phyloP scores from a whole-genome alignment of 2,113 vertebrate species.

The Thunnus thynnus region DNA sequence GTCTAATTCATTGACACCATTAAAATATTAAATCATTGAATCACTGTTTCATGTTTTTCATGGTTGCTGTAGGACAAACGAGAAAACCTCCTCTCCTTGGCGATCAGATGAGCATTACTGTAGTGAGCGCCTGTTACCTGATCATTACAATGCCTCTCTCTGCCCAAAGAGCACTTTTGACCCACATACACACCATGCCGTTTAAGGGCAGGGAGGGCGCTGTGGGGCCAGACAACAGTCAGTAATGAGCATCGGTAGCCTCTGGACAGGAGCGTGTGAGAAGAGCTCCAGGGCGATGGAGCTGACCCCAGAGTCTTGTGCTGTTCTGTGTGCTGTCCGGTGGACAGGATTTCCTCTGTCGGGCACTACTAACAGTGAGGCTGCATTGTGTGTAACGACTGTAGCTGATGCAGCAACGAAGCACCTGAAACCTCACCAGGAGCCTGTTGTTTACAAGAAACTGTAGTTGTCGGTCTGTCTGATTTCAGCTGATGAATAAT shows the following conservation, averaged over 20 bases:
- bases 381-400: conserved; percentile 64
- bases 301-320: conserved; percentile 61
- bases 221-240: conserved; percentile 75
- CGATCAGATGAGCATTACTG: conserved; percentile 69
- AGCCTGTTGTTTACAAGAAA: conserved; percentile 10
- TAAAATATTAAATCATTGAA: conserved; percentile 38
- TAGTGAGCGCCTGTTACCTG: conserved; percentile 67
- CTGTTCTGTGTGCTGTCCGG: conserved; percentile 63
- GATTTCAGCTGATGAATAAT: conserved; percentile 9
- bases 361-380: conserved; percentile 75
- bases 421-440: conserved; percentile 28
- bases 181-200: not conserved
- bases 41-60: conserved; percentile 48
- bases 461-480: conserved; percentile 24
- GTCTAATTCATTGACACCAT: conserved; percentile 69
- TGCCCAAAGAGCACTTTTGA: conserved; percentile 16
- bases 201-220: conserved; percentile 39
- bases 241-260: conserved; percentile 64
- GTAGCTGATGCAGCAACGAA: conserved; percentile 43
- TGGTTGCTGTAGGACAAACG: conserved; percentile 36
- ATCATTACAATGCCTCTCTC: conserved; percentile 41
- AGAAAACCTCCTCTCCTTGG: conserved; percentile 53
- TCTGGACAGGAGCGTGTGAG: conserved; percentile 64
- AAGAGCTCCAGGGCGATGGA: conserved; percentile 70
- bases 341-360: conserved; percentile 34